These are phyloP conservation scores for Trileptium ribeirensis DNA, from an alignment of 2,888 invertebrate species.

Conservation along the genomic window DNA sequence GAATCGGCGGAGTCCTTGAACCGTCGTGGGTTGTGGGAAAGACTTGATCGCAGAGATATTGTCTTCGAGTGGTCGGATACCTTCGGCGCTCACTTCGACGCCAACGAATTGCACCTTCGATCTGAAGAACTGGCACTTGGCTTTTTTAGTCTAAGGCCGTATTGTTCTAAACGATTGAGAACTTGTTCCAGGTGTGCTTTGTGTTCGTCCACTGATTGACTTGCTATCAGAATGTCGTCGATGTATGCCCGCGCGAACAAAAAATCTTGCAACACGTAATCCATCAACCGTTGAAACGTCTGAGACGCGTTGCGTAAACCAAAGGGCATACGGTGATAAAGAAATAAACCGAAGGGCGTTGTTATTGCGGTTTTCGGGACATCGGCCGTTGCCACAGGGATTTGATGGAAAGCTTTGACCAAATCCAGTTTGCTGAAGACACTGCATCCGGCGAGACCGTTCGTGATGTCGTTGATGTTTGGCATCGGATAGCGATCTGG, in stretches of 20 bases:
- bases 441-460: background rate
- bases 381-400: background rate
- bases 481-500: background rate
- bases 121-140: background rate
- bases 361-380: background rate
- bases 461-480: background rate
- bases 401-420: background rate
- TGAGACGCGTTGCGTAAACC: background rate
- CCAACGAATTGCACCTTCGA: background rate
- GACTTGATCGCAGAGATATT: background rate
- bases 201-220: background rate
- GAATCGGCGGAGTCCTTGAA: background rate
- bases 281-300: background rate
- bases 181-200: background rate
- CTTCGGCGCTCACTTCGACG: background rate
- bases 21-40: background rate
- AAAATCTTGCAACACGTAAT: background rate
- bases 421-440: background rate
- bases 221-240: background rate
- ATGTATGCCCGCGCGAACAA: background rate
- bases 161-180: background rate
- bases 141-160: background rate
- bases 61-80: background rate
- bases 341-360: background rate
- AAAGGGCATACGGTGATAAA: background rate